Evolutionary conservation across 2,113 vertebrate genomes (phyloP), one percentile per base, ranked within the genome.

Genomic region (Nesoenas mayeri): DNA sequence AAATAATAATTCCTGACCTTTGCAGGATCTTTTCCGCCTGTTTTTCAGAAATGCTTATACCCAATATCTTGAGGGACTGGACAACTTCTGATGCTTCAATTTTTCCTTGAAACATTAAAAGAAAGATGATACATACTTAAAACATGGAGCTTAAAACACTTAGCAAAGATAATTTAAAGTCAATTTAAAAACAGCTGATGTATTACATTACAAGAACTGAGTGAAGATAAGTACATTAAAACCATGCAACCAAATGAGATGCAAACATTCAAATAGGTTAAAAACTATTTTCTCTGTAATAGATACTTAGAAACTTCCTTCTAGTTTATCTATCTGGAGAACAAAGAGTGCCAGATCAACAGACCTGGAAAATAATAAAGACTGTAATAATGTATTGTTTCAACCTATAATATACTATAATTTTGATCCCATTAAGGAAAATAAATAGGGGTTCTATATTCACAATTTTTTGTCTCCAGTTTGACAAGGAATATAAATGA

Each of bases 21-120:
- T 98, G 97, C 61, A 99, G 95, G 93, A 99, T 99, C 95, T 98
- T 98, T 89, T 94, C 89, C 42, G 99, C 98, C 66, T 99, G 98
- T 69, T 98, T 96, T 95, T 96, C 97, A 92, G 98, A 98, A 98
- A 99, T 96, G 58, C 96, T 94, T 84, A 99, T 97, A 78, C 99
- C 99, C 95, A 99, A 20, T 83, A 98, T 98, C 96, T 98, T 97
- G 60, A 99, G 98, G 62, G 98, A 98, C 97, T 99, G 98, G 80
- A 99, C 98, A 96, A 99, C 98, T 97, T 99, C 99, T 25, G 98
- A 98, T 75, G 98, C 98, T 84, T 99, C 99, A 90, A 99, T 99
- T 96, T 97, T 98, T 42, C 99, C 99, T 99, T 96, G 95, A 91
- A 79, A 94, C 75, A 96, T 92, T 92, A 80, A 97, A 94, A 95